These are phyloP conservation scores for Andrena chrysosceles DNA, from an alignment of 2,888 invertebrate species.

Conservation along the genomic window DNA sequence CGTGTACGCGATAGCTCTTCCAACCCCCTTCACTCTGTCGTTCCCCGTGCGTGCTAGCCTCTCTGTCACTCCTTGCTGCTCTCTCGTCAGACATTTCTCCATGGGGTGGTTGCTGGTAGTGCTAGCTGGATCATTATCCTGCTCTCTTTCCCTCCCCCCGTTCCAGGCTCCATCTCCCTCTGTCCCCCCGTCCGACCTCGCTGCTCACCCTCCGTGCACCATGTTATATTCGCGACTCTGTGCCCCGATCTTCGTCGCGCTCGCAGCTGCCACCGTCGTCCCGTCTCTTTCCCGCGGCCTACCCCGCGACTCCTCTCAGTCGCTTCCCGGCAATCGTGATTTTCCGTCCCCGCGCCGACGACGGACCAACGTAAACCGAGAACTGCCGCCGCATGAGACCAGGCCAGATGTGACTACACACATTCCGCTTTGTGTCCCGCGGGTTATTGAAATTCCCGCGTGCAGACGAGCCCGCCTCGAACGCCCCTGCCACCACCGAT, in stretches of 20 bases:
- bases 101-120: slow-evolving; percentile 65
- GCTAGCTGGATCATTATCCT: slow-evolving; percentile 70
- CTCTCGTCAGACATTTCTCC: slow-evolving; percentile 56
- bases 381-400: slow-evolving; percentile 78
- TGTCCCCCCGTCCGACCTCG: background rate
- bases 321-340: slow-evolving; percentile 77
- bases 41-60: slow-evolving; percentile 12
- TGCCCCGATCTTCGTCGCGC: slow-evolving; percentile 9
- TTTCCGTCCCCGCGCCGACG: slow-evolving; percentile 75
- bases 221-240: slow-evolving; percentile 24
- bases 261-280: background rate
- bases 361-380: slow-evolving; percentile 78
- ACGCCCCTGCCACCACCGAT: slow-evolving; percentile 48
- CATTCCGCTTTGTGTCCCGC: slow-evolving; percentile 80
- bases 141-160: slow-evolving; percentile 57
- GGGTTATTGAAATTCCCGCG: slow-evolving; percentile 81
- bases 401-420: slow-evolving; percentile 81
- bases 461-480: slow-evolving; percentile 51
- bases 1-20: slow-evolving; percentile 44
- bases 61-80: slow-evolving; percentile 29
- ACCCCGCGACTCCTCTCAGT: slow-evolving; percentile 36
- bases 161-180: background rate
- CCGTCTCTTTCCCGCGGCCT: slow-evolving; percentile 6
- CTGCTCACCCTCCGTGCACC: background rate
- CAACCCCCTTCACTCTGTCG: slow-evolving; percentile 9